phyloP scores from a whole-genome alignment of 1,140 invertebrate genomes.

The Lamellibrachia luymesi region DNA sequence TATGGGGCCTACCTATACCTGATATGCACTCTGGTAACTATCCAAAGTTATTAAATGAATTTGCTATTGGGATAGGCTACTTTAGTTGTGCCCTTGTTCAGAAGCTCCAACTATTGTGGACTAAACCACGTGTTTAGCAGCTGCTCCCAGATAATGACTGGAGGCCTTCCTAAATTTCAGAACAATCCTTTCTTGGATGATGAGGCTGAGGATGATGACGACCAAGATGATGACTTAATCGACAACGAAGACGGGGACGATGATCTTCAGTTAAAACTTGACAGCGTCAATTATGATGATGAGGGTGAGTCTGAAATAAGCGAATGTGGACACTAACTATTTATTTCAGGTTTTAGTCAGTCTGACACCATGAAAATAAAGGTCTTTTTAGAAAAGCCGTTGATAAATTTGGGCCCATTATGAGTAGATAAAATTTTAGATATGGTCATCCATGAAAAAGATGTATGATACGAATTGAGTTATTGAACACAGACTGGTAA shows the following conservation, averaged over 20 bases:
- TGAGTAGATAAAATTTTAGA: not conserved
- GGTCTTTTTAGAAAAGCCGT: not conserved
- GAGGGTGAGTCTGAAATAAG: not conserved
- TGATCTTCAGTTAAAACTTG: conserved; percentile 20
- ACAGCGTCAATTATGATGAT: conserved; percentile 8
- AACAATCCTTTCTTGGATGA: conserved; percentile 44
- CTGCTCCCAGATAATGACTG: not conserved
- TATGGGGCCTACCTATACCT: no score
- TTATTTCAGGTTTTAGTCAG: not conserved
- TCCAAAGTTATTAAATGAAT: no score
- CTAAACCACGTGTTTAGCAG: not conserved
- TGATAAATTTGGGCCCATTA: not conserved
- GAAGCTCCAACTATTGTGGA: not conserved
- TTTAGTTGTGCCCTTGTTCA: no score
- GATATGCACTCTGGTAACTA: no score
- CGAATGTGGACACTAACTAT: not conserved
- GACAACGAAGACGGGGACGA: conserved; percentile 23
- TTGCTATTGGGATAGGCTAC: no score
- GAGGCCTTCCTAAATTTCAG: conserved; percentile 7
- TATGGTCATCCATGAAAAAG: not conserved
- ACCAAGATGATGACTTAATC: conserved; percentile 29
- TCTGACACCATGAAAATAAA: not conserved
- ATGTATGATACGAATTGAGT: not conserved
- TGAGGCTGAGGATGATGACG: conserved; percentile 42
- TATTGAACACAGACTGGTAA: not conserved